phyloP scores from a whole-genome alignment of 2,113 vertebrate species.

The Cheirogaleus medius region DNA sequence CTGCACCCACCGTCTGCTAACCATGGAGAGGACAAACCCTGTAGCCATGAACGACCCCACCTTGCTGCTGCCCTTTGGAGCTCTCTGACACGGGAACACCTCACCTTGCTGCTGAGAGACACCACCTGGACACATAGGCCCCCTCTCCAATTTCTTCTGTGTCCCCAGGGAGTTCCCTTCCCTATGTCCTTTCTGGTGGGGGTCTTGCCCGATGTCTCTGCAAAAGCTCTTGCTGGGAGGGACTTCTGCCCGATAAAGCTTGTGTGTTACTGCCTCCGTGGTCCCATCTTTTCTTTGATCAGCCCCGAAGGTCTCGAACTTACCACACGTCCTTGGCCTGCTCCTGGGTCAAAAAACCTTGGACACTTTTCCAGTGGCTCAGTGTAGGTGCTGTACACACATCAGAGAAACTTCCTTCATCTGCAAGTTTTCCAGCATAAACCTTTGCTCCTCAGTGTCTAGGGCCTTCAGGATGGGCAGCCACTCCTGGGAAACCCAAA shows the following conservation, averaged over 20 bases:
- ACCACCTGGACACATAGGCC: background rate
- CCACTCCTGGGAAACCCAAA: background rate
- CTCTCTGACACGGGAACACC: background rate
- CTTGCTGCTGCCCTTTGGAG: rapidly evolving
- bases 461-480: background rate
- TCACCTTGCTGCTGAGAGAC: background rate
- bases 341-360: background rate
- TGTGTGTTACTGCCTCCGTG: too few species aligned
- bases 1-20: background rate
- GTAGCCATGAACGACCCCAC: background rate
- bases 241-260: background rate
- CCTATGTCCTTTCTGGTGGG: background rate
- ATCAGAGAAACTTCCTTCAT: background rate
- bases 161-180: background rate
- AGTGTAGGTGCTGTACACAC: background rate
- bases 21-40: background rate
- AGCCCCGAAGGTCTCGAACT: background rate
- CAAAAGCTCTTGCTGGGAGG: background rate
- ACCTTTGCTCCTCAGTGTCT: background rate
- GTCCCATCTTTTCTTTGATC: background rate
- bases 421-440: background rate
- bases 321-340: background rate
- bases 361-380: background rate
- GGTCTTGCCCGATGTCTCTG: background rate
- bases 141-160: too few species aligned